These are phyloP conservation scores for Wasmannia auropunctata DNA, from an alignment of 1,140 invertebrate genomes.

Conservation along the genomic window DNA sequence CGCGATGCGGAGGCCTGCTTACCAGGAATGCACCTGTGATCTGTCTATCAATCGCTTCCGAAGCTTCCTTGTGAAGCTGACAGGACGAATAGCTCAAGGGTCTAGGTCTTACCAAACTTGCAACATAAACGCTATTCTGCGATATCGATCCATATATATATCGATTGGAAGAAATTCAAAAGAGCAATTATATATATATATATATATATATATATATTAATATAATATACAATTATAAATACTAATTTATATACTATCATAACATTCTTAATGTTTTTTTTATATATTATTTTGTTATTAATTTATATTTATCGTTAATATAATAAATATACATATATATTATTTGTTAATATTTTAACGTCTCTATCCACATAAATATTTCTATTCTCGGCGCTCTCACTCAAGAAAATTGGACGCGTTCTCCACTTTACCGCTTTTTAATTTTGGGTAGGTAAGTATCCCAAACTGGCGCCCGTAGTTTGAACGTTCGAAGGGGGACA, in stretches of 20 bases:
- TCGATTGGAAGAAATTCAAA: not conserved
- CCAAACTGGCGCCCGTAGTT: not conserved
- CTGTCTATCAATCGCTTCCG: not conserved
- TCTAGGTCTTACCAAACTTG: not conserved
- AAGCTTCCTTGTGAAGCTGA: not conserved
- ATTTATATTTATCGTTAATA: not conserved
- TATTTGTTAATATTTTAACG: not conserved
- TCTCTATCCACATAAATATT: not conserved
- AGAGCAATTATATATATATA: no score
- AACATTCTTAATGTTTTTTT: not conserved
- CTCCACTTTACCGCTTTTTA: not conserved
- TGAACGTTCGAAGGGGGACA: not conserved
- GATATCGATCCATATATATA: not conserved
- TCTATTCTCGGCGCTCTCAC: not conserved
- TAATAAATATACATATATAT: not conserved
- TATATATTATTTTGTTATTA: not conserved
- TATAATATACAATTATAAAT: no score
- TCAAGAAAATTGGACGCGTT: not conserved
- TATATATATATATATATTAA: no score
- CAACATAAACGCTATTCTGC: not conserved
- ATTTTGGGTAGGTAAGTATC: not conserved
- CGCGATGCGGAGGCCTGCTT: not conserved
- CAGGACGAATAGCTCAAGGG: slow-evolving; percentile 5
- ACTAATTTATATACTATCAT: not conserved
- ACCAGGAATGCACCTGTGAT: slow-evolving; percentile 2